Percentiles rank a stretch among this genome's conserved stretches.
Evolutionary conservation across 2,797 vertebrate species (phyloP).

Genomic region (Tangara arthus): DNA sequence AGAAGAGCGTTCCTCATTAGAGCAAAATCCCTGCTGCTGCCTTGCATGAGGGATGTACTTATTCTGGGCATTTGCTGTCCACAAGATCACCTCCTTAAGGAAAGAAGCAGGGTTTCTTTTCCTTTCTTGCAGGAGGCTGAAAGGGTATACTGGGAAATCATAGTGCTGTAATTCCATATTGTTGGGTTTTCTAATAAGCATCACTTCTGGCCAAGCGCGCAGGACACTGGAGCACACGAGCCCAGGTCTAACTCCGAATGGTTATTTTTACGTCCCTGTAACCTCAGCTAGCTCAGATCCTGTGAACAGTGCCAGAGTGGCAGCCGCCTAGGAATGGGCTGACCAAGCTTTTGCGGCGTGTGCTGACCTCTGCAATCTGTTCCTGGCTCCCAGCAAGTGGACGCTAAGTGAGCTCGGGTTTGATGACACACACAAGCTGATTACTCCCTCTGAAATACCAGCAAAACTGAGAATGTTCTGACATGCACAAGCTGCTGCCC

Average conservation of each 20-base stretch:
- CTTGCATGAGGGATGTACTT: neutral
- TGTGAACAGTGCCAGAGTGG: conserved; percentile 1
- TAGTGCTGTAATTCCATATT: neutral
- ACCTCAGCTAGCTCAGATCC: conserved; percentile 8
- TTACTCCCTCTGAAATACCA: neutral
- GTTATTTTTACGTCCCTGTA: conserved; percentile 34
- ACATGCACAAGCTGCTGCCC: neutral
- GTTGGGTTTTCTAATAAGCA: neutral
- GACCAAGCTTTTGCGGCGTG: neutral
- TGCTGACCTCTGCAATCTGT: conserved; percentile 31
- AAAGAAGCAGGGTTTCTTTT: neutral
- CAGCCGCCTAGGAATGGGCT: conserved; percentile 45
- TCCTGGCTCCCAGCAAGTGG: neutral
- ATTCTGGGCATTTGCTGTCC: neutral
- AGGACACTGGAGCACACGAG: neutral
- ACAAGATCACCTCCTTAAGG: neutral
- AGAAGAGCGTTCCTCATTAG: neutral
- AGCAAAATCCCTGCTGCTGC: neutral
- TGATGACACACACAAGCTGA: neutral
- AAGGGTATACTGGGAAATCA: neutral
- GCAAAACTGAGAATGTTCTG: neutral
- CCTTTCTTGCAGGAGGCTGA: neutral
- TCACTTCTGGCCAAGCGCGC: neutral
- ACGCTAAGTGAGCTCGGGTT: neutral
- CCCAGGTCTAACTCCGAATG: neutral